Base-by-base conservation (phyloP, 2,888 invertebrate species). In the Brachylomia viminalis region DNA sequence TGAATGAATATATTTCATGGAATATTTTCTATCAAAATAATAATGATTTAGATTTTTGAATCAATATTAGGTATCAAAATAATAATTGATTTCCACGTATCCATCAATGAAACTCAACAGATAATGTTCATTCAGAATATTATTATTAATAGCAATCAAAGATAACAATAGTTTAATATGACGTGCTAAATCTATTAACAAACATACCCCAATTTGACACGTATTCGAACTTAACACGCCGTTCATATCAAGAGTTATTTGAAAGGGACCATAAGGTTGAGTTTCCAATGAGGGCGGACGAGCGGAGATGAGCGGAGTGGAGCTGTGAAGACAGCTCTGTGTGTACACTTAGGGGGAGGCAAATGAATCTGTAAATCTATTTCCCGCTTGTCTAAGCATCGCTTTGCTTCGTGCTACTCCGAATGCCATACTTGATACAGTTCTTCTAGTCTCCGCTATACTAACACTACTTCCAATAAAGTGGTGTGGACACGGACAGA, bases 201-300 rank as follows among this genome's bases (percentile, higher is more conserved):
- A 30, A 38, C 27, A 59, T 33, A 49, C 15, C n/a, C 30, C 13
- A 27, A 75, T 27, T 54, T 62, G 61, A 47, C 38, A 62, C 38
- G 23, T 33, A 62, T 67, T 54, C 54, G 23, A 52, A 61, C 75
- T 74, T 38, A 58, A 74, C 8, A 66, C 5, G 33, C 49, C 47
- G 45, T 33, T 65, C 52, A 27, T 10, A 47, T 47, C 61, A 54
- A 62, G 47, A 54, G 7, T n/a, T 47, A 38, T 77, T 67, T 47
- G 30, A 45, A 54, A 30, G 13, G 23, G 33, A 20, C 11, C 7
- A n/a, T 52, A 3, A 67, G 17, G 17, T 8, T 17, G n/a, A 5
- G 6, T n/a, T 11, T 33, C 17, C n/a, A 7, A 15, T 38, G 17
- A 10, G 17, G 17, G 11, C 11, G n/a, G n/a, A 67, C 6, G 17